phyloP scores from a whole-genome alignment of 92 coral and sea anemone species.

The Paramuricea clavata region DNA sequence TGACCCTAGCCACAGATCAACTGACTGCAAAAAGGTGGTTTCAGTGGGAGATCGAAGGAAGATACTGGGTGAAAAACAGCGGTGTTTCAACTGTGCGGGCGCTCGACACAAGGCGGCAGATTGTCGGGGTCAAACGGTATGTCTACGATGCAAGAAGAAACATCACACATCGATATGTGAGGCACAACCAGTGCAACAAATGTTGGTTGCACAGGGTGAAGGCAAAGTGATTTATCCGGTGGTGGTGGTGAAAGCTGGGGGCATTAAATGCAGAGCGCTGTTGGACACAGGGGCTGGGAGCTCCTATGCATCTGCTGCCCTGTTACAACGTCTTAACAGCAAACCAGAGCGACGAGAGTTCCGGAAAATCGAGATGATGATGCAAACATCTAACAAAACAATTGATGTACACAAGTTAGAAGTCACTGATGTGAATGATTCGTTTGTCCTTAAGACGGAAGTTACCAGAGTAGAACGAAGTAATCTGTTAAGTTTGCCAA shows the following conservation, averaged over 20 bases:
- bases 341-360: neutral
- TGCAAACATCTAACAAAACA: neutral
- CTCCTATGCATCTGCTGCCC: slow-evolving; percentile 6
- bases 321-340: neutral
- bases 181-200: neutral
- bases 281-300: slow-evolving; percentile 49
- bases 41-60: neutral
- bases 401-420: neutral
- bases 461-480: slow-evolving; percentile 7
- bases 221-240: neutral
- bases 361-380: neutral
- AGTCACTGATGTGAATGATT: neutral
- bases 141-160: neutral
- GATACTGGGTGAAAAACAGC: neutral
- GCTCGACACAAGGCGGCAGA: neutral
- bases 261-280: slow-evolving; percentile 6
- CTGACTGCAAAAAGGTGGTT: slow-evolving; percentile 12
- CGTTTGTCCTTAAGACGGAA: neutral
- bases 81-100: neutral
- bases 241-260: slow-evolving; percentile 6
- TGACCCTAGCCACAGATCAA: neutral
- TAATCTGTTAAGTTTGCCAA: neutral
- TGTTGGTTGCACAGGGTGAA: neutral
- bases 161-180: slow-evolving; percentile 8
- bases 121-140: neutral